Conservation (phyloP, 2,113 vertebrate species). For the Ctenomys sociabilis region DNA sequence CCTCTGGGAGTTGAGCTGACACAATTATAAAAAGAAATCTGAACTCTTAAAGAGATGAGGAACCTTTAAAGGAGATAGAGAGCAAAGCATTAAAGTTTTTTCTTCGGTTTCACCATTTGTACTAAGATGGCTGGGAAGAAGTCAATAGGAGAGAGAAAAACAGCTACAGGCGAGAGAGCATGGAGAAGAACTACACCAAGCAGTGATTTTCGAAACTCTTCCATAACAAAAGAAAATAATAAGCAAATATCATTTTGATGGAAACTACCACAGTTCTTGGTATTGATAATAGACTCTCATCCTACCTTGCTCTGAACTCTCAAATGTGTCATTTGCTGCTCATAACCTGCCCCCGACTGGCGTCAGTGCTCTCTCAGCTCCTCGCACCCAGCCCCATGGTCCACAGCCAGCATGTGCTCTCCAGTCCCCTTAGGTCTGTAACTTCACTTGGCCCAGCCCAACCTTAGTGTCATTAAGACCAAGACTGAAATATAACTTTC, state of each 20-base stretch:
- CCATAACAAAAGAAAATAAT: constrained; percentile 50
- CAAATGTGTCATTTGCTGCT: background rate
- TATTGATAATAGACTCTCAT: background rate
- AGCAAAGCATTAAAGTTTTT: constrained; percentile 49
- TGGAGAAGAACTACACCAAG: constrained; percentile 51
- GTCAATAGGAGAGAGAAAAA: constrained; percentile 51
- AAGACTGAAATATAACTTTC: background rate
- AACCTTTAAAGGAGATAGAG: constrained; percentile 49
- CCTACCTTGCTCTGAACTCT: background rate
- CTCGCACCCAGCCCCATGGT: background rate
- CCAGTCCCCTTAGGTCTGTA: background rate
- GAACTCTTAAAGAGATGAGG: constrained; percentile 66
- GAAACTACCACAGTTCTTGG: background rate
- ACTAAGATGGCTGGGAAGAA: constrained; percentile 61
- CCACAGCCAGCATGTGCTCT: background rate
- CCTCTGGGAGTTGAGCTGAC: constrained; percentile 61
- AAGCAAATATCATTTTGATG: constrained; percentile 63
- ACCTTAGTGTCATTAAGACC: background rate
- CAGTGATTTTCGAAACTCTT: constrained; percentile 33
- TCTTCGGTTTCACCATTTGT: constrained; percentile 61
- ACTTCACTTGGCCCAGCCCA: background rate
- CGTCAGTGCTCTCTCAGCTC: background rate
- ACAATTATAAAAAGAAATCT: constrained; percentile 60
- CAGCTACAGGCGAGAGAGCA: constrained; percentile 34
- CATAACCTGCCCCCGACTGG: background rate